Evolutionary conservation across 2,797 vertebrate species (phyloP).

Genomic region (Poecilia wingei): DNA sequence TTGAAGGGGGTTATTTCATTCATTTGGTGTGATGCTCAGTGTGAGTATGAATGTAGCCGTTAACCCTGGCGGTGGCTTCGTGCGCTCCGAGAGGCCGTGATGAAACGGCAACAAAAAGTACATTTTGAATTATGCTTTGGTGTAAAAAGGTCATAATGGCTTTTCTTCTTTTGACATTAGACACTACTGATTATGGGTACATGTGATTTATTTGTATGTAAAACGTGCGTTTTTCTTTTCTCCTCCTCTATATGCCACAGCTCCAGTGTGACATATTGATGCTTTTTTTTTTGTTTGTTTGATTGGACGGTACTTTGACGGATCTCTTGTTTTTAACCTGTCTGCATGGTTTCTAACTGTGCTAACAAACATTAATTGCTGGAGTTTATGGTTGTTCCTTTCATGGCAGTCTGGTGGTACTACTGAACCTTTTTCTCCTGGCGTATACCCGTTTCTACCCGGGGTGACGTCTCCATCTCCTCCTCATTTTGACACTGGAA

Average conservation of each 20-base stretch:
- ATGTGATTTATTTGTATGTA: constrained; percentile 69
- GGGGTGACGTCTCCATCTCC: constrained; percentile 47
- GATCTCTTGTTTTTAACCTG: constrained; percentile 35
- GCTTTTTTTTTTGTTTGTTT: constrained; percentile 15
- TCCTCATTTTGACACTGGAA: constrained; percentile 72
- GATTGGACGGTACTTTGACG: constrained; percentile 66
- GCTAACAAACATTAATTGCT: constrained; percentile 54
- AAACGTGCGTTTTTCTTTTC: constrained; percentile 39
- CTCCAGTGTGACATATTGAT: constrained; percentile 52
- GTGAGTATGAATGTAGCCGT: constrained; percentile 45
- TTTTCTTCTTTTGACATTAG: constrained; percentile 63
- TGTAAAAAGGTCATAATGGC: constrained; percentile 60
- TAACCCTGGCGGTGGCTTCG: constrained; percentile 36
- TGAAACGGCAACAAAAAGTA: constrained; percentile 57
- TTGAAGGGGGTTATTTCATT: constrained; percentile 32
- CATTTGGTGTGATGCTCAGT: constrained; percentile 31
- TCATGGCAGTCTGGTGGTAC: constrained; percentile 71
- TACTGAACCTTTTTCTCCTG: constrained; percentile 75
- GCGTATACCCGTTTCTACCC: background rate
- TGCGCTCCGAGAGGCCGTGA: constrained; percentile 45
- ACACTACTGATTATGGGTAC: constrained; percentile 80
- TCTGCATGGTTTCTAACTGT: constrained; percentile 51
- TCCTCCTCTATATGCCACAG: constrained; percentile 42
- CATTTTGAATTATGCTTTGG: constrained; percentile 22
- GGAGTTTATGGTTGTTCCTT: constrained; percentile 47